A percentile compares a stretch with the other conserved stretches of the same genome.
Evolutionary conservation across 2,888 invertebrate species (phyloP).

Genomic region (Hofmannophila pseudospretella): DNA sequence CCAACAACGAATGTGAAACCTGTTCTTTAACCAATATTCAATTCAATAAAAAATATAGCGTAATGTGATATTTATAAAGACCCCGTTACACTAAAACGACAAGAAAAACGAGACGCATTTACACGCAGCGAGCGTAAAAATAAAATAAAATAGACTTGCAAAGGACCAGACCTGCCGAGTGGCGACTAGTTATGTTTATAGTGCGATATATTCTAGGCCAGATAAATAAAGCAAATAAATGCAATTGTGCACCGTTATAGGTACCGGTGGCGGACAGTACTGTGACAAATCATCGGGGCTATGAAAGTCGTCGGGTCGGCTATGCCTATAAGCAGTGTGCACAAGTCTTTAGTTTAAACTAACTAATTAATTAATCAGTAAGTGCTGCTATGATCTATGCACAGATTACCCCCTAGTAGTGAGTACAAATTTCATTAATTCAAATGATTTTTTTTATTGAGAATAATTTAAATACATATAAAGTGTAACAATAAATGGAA

Average conservation of each 20-base stretch:
- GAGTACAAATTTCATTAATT: no score
- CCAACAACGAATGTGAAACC: constrained; percentile 2
- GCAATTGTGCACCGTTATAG: constrained; percentile 47
- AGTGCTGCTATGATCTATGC: no score
- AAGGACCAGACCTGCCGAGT: constrained; percentile 17
- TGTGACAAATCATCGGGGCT: constrained; percentile 39
- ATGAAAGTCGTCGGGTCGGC: constrained; percentile 16
- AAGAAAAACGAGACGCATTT: constrained; percentile 23
- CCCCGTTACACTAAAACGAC: constrained; percentile 22
- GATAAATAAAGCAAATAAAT: constrained; percentile 42
- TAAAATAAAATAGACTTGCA: constrained; percentile 23
- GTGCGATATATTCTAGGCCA: constrained; percentile 41
- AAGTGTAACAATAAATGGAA: no score
- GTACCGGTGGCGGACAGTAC: constrained; percentile 34
- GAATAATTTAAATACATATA: no score
- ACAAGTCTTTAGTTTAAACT: constrained; percentile 7
- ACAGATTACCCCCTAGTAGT: no score
- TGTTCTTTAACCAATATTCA: constrained; percentile 9
- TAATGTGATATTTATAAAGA: constrained; percentile 23
- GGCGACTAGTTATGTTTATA: constrained; percentile 22
- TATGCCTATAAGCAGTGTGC: constrained; percentile 8
- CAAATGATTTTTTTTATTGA: no score
- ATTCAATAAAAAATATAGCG: constrained; percentile 13
- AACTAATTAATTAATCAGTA: no score
- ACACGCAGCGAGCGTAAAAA: constrained; percentile 22